Evolutionary conservation across 2,888 invertebrate genomes (phyloP), one percentile per base, ranked within the genome.

Genomic region (Tenthredo amoena): DNA sequence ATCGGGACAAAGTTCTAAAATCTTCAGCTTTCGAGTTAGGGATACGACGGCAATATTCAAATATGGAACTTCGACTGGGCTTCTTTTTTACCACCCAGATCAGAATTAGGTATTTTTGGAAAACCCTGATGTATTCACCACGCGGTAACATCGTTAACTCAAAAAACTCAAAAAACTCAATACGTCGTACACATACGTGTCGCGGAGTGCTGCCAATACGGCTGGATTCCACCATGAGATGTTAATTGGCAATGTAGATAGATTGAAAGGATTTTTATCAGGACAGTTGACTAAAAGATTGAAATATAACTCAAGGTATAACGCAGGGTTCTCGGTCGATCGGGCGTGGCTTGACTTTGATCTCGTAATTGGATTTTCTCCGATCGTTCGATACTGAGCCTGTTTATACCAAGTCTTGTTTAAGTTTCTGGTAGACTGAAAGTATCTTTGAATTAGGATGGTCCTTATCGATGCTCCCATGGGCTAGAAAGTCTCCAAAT

Each of bases 301-400:
- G 1, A 68, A 12, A 26, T 68, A 50, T 62, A n/a, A 77, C 55
- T 47, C 3, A 40, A 40, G 62, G 37, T 58, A 62, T n/a, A 81
- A 40, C 40, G 79, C 40, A 40, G 21, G 21, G n/a, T 81, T 62
- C 79, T 40, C 40, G 40, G 62, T 62, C 79, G 62, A 81, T 81
- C 62, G 79, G 62, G 62, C 79, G 40, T 81, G 79, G 58, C 40
- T 18, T n/a, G 40, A 40, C 58, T 81, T 62, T 81, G 79, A 81
- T 81, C 79, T 62, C 6, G 58, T 81, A 62, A 81, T 81, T 81
- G 79, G 26, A 81, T 58, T 81, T 37, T 62, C 37, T 26, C 62
- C 79, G 40, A 81, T 62, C 79, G 79, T 62, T 81, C 37, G 37
- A 37, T 40, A 21, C 79, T 31, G 0, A 58, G 58, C 40, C 55